Base-by-base conservation (phyloP, 2,797 vertebrate genomes). In the Poecilia gillii region DNA sequence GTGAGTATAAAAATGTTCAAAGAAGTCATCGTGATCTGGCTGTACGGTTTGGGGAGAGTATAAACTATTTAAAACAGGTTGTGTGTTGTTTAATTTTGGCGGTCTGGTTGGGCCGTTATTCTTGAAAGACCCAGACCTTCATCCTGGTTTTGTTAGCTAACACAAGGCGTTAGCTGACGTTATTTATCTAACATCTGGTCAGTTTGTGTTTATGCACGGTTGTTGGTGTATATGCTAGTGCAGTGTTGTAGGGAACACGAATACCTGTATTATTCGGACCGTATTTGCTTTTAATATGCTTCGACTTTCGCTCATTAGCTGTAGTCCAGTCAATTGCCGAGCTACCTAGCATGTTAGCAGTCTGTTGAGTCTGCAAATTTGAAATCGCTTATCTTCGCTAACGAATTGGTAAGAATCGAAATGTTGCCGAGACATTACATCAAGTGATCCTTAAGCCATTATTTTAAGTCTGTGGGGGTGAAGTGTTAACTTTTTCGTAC, bases 1-100 rank as follows among this genome's bases (percentile, higher is more conserved):
- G 96, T 96, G 85, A 93, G 94, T 84, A 31, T 7, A 70, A 31
- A 81, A 13, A 86, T 55, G 31, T 79, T 4, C 20, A 76, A 84
- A 72, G 13, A 76, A 51, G n/a, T 20, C 20, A 2, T 20, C 1
- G 0, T 41, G 0, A 0, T 3, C 6, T 9, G 14, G 2, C 16
- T 57, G 1, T 20, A 16, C 33, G 14, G 25, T 12, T 23, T 3
- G 1, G 0, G 1, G 23, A n/a, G 43, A 36, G 1, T 13, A 11
- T 12, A 9, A 68, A 11, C 41, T 1, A 55, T 49, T 3, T 8
- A 1, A 12, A 77, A 9, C 20, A 78, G 47, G 1, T 1, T 7
- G 28, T 72, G 2, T 41, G 1, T 46, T 75, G 66, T 46, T 83
- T 31, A 3, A 45, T 2, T 6, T 12, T 7, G 39, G 16, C 47